Evolutionary conservation across 2,113 vertebrate genomes (phyloP), one percentile per base, ranked within the genome.

Genomic region (Gasterosteus nipponicus): DNA sequence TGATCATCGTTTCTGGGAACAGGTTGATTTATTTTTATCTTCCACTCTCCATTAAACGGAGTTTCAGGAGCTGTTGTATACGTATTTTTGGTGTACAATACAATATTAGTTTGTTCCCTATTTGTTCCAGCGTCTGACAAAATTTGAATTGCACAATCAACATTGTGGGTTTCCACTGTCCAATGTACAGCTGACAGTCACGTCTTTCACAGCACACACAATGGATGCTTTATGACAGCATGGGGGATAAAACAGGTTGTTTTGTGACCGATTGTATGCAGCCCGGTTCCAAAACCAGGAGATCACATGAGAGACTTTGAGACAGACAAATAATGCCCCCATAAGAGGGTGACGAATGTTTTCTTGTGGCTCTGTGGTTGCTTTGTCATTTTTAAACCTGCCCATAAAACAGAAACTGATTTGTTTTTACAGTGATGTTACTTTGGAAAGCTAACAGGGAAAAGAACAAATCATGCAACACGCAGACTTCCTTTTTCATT

Each of bases 331-430:
- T 54, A 47, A 69, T 75, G 65, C 18, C 6, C n/a, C 66, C 41
- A n/a, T 60, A 73, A 66, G 77, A 84, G 62, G 71, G 47, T 29
- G n/a, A 80, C 63, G 65, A 80, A 81, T 81, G 78, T 67, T 80
- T 57, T 79, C 77, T 46, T 69, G 51, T 65, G 11, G 58, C 56
- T 56, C 26, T 38, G 35, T 44, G n/a, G 11, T n/a, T 49, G 2
- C 19, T 58, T 38, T 59, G 69, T 81, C 59, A 31, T 90, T 84
- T 77, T 75, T 8, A 81, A 74, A 82, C 63, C 69, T 41, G 38
- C 61, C 58, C 35, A 31, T 83, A 38, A 70, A 75, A 77, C 26
- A 42, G 60, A 38, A 60, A 54, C 22, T 64, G 63, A 35, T 15
- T 51, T 12, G 47, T 33, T 38, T 65, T 49, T 35, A 41, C 19